Conservation (phyloP, 1,140 invertebrate genomes). For the Sitobion miscanthi region DNA sequence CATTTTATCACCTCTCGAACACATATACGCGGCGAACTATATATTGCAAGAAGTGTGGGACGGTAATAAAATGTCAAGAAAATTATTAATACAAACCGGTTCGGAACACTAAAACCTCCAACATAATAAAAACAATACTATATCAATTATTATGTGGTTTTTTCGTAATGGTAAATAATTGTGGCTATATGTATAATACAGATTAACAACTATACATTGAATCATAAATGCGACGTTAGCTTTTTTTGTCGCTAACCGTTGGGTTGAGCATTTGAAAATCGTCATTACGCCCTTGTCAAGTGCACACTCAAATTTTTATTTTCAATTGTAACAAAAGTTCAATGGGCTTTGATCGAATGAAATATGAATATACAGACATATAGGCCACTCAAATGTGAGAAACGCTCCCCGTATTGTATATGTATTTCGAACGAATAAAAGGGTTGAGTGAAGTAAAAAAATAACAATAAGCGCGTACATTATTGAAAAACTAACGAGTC, state of each 20-base stretch:
- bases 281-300: not conserved
- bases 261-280: not conserved
- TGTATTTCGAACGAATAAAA: not conserved
- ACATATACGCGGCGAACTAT: too few species aligned
- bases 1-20: not conserved
- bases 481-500: conserved; percentile 27
- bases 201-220: too few species aligned
- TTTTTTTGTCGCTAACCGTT: not conserved
- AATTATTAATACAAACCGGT: not conserved
- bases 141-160: not conserved
- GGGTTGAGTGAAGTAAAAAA: not conserved
- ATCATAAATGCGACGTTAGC: not conserved
- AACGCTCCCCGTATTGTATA: not conserved
- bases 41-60: not conserved
- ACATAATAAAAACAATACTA: not conserved
- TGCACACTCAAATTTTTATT: not conserved
- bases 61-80: not conserved
- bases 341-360: not conserved
- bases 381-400: not conserved
- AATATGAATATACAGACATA: not conserved
- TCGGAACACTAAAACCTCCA: not conserved
- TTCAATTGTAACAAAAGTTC: not conserved
- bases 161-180: not conserved
- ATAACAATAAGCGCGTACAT: not conserved
- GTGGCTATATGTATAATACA: not conserved